A percentile compares a stretch with the other conserved stretches of the same genome.
phyloP scores from a whole-genome alignment of 2,113 vertebrate species.

The Passer domesticus region DNA sequence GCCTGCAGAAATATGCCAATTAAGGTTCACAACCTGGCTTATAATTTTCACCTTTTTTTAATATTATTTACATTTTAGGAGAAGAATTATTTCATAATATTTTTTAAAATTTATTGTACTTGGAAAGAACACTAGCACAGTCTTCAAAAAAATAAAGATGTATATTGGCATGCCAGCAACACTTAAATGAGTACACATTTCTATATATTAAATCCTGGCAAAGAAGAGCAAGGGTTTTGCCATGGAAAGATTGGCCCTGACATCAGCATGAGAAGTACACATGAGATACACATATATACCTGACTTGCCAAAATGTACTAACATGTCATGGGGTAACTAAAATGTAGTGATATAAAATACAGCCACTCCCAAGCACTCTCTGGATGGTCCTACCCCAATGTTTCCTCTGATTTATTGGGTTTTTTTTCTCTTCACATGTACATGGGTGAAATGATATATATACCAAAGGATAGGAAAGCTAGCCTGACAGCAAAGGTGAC shows the following conservation, averaged over 20 bases:
- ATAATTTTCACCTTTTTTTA: neutral
- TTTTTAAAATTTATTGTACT: neutral
- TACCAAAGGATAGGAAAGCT: neutral
- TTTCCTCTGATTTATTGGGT: neutral
- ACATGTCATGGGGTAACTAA: neutral
- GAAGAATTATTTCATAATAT: neutral
- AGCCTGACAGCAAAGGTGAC: neutral
- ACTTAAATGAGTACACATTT: neutral
- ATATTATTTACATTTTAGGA: neutral
- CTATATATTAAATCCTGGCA: neutral
- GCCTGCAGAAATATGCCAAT: neutral
- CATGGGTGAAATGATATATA: neutral
- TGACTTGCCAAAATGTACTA: neutral
- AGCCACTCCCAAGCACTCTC: neutral
- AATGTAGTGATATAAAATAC: neutral
- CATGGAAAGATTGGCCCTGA: neutral
- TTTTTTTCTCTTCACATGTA: neutral
- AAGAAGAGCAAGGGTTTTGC: neutral
- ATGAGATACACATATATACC: neutral
- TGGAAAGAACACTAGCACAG: neutral
- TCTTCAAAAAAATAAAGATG: neutral
- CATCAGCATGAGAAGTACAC: neutral
- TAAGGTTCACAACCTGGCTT: neutral
- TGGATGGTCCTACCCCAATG: neutral
- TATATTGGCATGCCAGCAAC: neutral